phyloP scores from a whole-genome alignment of 2,888 invertebrate genomes.

The Nemotelus pantherinus region DNA sequence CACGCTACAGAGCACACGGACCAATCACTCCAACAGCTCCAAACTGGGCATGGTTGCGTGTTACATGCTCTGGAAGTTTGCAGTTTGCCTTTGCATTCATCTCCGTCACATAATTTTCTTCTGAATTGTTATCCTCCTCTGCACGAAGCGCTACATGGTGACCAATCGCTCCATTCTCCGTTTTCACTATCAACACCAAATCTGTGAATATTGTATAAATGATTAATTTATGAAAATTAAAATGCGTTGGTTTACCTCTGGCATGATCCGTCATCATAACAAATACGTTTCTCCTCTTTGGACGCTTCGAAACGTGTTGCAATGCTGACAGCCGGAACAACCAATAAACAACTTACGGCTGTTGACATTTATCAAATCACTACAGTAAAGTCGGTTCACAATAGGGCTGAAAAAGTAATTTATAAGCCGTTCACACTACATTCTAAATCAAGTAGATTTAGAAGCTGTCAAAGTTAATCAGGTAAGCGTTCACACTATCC shows the following conservation, averaged over 20 bases:
- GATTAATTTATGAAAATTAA: too few species aligned
- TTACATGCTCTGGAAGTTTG: conserved; percentile 78
- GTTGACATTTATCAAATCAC: too few species aligned
- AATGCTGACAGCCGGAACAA: too few species aligned
- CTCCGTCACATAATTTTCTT: conserved; percentile 66
- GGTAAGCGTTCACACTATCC: too few species aligned
- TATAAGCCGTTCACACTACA: too few species aligned
- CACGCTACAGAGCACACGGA: conserved; percentile 80
- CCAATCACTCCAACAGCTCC: conserved; percentile 91
- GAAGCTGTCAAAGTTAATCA: too few species aligned
- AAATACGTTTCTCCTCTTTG: conserved; percentile 84
- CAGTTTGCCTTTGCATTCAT: conserved; percentile 60
- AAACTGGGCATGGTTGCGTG: conserved; percentile 78
- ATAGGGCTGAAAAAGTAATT: too few species aligned
- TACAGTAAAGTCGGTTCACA: too few species aligned
- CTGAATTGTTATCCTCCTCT: conserved; percentile 78
- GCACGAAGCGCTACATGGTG: conserved; percentile 73
- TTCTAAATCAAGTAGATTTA: too few species aligned
- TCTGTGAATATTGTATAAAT: conserved; percentile 48
- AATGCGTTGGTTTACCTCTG: conserved; percentile 61
- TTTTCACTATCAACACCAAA: conserved; percentile 55
- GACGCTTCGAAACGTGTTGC: conserved; percentile 74
- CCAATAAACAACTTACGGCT: too few species aligned
- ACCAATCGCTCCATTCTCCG: conserved; percentile 72
- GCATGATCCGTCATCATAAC: conserved; percentile 75